A percentile compares a stretch with the other conserved stretches of the same genome.
These are phyloP conservation scores for Oncorhynchus kisutch DNA, from an alignment of 2,113 vertebrate genomes.

Conservation along the genomic window DNA sequence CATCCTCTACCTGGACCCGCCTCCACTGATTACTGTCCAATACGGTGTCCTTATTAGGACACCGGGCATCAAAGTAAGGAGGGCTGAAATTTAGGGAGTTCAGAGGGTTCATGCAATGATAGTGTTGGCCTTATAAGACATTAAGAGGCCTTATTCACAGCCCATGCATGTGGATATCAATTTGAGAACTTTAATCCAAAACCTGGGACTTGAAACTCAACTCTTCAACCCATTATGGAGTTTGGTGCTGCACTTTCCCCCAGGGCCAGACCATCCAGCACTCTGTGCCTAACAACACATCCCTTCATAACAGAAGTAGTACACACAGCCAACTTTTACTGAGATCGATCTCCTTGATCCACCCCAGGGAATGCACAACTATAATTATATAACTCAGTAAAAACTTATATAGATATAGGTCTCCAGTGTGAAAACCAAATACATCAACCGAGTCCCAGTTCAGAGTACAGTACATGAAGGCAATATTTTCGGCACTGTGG, in stretches of 20 bases:
- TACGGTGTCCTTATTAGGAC: no score
- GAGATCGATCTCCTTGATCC: neutral
- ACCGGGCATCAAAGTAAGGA: no score
- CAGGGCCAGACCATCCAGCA: neutral
- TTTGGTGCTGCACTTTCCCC: neutral
- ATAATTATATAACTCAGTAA: neutral
- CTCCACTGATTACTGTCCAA: neutral
- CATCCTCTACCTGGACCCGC: neutral
- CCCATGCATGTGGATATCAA: no score
- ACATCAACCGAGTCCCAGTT: neutral
- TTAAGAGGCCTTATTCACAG: no score
- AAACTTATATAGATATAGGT: neutral
- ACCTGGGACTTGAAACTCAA: neutral
- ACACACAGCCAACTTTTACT: neutral
- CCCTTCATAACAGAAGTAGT: neutral
- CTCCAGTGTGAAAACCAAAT: neutral
- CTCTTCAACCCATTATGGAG: neutral
- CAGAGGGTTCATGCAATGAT: no score
- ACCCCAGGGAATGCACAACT: conserved; percentile 4
- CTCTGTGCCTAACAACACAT: neutral
- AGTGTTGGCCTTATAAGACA: no score
- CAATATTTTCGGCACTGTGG: neutral
- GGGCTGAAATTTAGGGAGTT: no score
- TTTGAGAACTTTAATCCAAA: no score
- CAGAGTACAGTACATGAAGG: neutral